Evolutionary conservation across 2,888 invertebrate species (phyloP).

Genomic region (Caenorhabditis plicata): DNA sequence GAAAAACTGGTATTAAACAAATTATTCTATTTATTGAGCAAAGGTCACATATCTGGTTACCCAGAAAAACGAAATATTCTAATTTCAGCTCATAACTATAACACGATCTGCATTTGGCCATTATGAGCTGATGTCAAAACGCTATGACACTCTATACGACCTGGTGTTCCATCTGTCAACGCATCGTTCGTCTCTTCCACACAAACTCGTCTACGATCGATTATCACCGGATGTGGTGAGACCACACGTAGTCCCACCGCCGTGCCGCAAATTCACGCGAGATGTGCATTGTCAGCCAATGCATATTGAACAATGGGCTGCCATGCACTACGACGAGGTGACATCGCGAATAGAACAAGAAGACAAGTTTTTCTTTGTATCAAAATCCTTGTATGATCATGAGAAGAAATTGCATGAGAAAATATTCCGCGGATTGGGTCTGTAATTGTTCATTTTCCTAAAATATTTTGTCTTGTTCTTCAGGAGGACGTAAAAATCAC

Average conservation of each 20-base stretch:
- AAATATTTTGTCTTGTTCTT: background rate
- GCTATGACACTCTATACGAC: slow-evolving; percentile 43
- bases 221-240: slow-evolving; percentile 16
- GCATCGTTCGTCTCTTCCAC: slow-evolving; percentile 28
- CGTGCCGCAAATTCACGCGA: slow-evolving; percentile 11
- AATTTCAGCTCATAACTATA: slow-evolving; percentile 29
- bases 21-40: background rate
- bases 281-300: slow-evolving; percentile 29
- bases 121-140: slow-evolving; percentile 36
- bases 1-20: too few species aligned
- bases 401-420: slow-evolving; percentile 18
- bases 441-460: slow-evolving; percentile 1
- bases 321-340: slow-evolving; percentile 34
- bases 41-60: too few species aligned
- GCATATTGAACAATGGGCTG: slow-evolving; percentile 43
- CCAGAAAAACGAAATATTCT: background rate
- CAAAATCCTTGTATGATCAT: slow-evolving; percentile 23
- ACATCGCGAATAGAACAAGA: slow-evolving; percentile 11
- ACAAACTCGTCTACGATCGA: slow-evolving; percentile 26
- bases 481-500: slow-evolving; percentile 1
- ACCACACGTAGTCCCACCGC: slow-evolving; percentile 15
- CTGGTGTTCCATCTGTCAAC: slow-evolving; percentile 36
- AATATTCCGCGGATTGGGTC: slow-evolving; percentile 6
- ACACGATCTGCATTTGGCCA: slow-evolving; percentile 32
- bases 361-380: slow-evolving; percentile 16